Conservation (phyloP, 1,140 invertebrate genomes). For the Aphelenchoides besseyi region DNA sequence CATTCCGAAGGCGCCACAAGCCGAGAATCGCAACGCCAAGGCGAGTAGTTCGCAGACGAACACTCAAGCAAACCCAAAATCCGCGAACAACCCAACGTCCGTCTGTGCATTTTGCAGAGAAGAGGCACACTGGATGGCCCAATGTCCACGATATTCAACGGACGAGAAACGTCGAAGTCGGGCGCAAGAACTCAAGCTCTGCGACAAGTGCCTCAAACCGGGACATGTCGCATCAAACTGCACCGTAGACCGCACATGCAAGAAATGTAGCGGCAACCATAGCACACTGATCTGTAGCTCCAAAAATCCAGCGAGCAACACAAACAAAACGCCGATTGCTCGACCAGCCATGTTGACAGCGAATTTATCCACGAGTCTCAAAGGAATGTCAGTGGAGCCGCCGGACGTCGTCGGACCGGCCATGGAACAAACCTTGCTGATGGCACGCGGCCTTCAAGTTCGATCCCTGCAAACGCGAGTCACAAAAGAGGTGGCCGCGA, state of each 20-base stretch:
- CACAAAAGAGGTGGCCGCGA: neutral
- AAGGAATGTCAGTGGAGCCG: neutral
- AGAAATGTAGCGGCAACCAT: neutral
- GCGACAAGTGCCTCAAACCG: too few relatives aligned
- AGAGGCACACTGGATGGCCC: too few relatives aligned
- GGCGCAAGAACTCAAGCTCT: too few relatives aligned
- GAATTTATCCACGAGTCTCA: neutral
- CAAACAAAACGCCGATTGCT: neutral
- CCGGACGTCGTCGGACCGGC: neutral
- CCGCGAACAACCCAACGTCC: too few relatives aligned
- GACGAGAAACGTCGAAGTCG: too few relatives aligned
- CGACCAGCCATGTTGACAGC: neutral
- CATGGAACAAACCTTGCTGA: neutral
- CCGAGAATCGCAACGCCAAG: neutral
- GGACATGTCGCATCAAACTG: too few relatives aligned
- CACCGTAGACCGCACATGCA: neutral
- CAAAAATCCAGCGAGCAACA: neutral
- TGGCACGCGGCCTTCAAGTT: neutral
- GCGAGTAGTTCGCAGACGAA: neutral
- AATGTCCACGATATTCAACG: too few relatives aligned
- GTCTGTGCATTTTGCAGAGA: too few relatives aligned
- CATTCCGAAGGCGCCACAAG: neutral
- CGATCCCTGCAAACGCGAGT: neutral
- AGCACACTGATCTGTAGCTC: neutral
- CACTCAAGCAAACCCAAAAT: too few relatives aligned